These are phyloP conservation scores for Thymelicus acteon DNA, from an alignment of 2,888 invertebrate genomes.

Conservation along the genomic window DNA sequence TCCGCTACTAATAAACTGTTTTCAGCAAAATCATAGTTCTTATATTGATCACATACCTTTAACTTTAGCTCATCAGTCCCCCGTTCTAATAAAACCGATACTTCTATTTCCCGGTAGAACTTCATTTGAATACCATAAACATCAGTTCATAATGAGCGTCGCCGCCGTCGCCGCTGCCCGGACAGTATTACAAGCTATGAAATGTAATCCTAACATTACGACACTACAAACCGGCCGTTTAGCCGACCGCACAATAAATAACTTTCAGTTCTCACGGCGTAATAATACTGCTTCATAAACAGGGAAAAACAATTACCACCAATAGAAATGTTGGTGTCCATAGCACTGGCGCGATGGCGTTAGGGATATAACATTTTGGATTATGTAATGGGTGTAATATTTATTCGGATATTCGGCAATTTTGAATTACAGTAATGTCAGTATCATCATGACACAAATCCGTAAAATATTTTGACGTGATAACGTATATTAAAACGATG, in stretches of 20 bases:
- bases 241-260: neutral
- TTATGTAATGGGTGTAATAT: no score
- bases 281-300: slow-evolving; percentile 2
- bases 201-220: slow-evolving; percentile 15
- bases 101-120: neutral
- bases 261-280: slow-evolving; percentile 7
- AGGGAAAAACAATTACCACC: slow-evolving; percentile 17
- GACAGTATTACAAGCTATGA: slow-evolving; percentile 9
- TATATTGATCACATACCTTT: neutral
- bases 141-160: neutral
- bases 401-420: no score
- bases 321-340: neutral
- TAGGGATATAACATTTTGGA: neutral
- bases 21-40: no score
- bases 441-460: no score
- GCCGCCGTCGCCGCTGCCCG: neutral
- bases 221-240: slow-evolving; percentile 10
- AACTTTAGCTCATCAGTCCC: no score
- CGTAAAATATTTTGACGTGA: no score
- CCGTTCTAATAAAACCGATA: neutral
- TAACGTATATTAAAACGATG: no score
- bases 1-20: no score
- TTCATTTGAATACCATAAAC: slow-evolving; percentile 6
- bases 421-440: no score
- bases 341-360: neutral